Evolutionary conservation across 1,140 invertebrate genomes (phyloP), one percentile per base, ranked within the genome.

Genomic region (Aleiodes sp.): DNA sequence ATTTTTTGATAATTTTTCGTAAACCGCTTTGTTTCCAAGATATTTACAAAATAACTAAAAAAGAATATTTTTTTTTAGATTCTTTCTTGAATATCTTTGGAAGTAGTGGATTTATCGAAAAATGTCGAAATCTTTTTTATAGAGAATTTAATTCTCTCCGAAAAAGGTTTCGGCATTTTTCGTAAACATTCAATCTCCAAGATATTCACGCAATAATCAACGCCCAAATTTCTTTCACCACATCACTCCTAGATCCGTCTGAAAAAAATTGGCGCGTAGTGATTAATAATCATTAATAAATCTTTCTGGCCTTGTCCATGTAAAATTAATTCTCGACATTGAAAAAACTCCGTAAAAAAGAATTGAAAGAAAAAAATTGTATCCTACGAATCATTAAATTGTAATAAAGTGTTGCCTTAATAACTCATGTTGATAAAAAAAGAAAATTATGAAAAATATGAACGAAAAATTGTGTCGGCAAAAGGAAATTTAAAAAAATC

Each of bases 341-440:
- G 3, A 35, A 19, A 62, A 64, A 41, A 39, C 12, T 43, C 4
- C 16, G 12, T 14, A 12, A n/a, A n/a, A n/a, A n/a, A 43, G 7
- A 59, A 12, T 6, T 12, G 1, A 41, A 59, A 9, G 31, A 43
- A 8, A 41, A 61, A 10, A 28, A 66, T 76, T 74, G 73, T 73
- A 71, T 65, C 59, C 62, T 43, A 71, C 19, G 65, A 72, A 72
- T 68, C 70, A 68, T 71, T 67, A 72, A 39, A 70, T 64, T 60
- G 70, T 72, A 77, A 80, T 73, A 60, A 80, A 82, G 75, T 78
- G 76, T 80, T 80, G 80, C 80, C 80, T 82, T 82, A 82, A 80
- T 79, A 80, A 78, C 76, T 78, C 70, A 63, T 41, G 52, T 71
- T 78, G 63, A 69, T 69, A 62, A 68, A 72, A 74, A 37, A n/a